These are phyloP conservation scores for Pristionchus arcanus DNA, from an alignment of 2,888 invertebrate genomes.

Conservation along the genomic window DNA sequence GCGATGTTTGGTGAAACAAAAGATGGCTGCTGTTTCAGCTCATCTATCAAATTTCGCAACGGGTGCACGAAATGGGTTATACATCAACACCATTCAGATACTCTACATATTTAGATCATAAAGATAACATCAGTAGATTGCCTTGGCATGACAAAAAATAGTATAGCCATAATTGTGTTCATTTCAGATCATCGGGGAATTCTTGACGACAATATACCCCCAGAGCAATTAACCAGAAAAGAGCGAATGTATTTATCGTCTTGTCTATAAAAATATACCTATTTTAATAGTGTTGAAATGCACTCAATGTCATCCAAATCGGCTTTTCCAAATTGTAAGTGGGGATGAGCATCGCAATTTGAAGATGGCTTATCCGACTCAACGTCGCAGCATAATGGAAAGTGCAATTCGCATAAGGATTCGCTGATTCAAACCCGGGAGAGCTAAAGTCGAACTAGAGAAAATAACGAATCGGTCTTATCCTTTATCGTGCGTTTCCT, in stretches of 20 bases:
- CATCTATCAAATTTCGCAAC: background rate
- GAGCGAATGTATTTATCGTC: background rate
- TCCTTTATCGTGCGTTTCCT: too few species aligned
- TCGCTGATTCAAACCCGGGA: too few species aligned
- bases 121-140: background rate
- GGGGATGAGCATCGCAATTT: background rate
- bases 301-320: background rate
- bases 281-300: background rate
- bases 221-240: background rate
- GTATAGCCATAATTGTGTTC: background rate
- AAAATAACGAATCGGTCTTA: too few species aligned
- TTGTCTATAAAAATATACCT: background rate
- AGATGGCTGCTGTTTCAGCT: background rate
- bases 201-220: background rate
- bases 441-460: too few species aligned
- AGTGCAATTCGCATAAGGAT: too few species aligned
- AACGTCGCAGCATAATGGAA: too few species aligned
- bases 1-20: constrained; percentile 1
- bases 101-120: background rate
- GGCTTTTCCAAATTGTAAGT: background rate
- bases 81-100: background rate
- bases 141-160: background rate
- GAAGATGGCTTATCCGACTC: background rate
- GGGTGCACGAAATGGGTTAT: background rate
- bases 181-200: background rate